Evolutionary conservation across 2,113 vertebrate genomes (phyloP), one percentile per base, ranked within the genome.

Genomic region (Clupea harengus): DNA sequence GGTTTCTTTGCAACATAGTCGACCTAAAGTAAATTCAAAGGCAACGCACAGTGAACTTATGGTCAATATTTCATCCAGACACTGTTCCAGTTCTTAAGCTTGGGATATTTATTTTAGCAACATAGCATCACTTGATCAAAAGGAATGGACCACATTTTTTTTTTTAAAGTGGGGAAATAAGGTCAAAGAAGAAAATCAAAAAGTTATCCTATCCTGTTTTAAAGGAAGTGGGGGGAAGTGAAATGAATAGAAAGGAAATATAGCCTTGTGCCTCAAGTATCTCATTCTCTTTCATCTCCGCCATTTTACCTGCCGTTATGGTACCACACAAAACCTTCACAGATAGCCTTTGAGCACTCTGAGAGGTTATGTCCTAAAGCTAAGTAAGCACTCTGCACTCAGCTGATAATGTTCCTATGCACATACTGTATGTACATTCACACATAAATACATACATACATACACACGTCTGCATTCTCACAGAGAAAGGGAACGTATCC

Each of bases 331-430:
- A 78, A 32, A 78, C 25, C 28, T 32, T 78, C 32, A 17, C 72
- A 39, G 72, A 78, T 39, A 39, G 0, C 13, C 72, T 15, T 78
- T 39, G 13, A 28, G 64, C 64, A 25, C 72, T 39, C 15, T 6
- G 11, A 78, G 17, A 78, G 72, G 32, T 39, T 39, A 18, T 78
- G 13, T 78, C 72, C 72, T 78, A 15, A 32, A 78, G 72, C 72
- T 15, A 78, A 39, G 72, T 78, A 78, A 78, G 39, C 72, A 78
- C 72, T 32, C 64, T 39, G 72, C 72, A 78, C 32, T 44, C 72
- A 78, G 32, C 28, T 78, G 72, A 78, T 78, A 78, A 17, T 32
- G 0, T 78, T 17, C 4, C 72, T 32, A 78, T 13, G 28, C 67
- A 75, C 67, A 10, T 39, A 39, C 28, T 39, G 28, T 32, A 78